Evolutionary conservation across 2,797 vertebrate genomes (phyloP), one percentile per base, ranked within the genome.

Genomic region (Lutjanus campechanus): DNA sequence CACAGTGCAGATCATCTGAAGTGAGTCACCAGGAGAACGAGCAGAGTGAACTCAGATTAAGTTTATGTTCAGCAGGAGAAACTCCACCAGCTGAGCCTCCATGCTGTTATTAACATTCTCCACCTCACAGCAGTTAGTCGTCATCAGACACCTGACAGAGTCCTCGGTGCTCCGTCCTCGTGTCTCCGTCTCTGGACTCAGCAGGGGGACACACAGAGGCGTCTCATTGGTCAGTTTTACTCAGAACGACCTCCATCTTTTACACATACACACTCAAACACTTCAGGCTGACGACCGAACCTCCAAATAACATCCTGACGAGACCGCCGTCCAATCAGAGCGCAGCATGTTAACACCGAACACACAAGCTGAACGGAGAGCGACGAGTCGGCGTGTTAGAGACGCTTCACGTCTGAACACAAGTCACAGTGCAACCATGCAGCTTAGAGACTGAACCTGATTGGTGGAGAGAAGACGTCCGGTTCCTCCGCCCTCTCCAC

Each of bases 391-490:
- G 4, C 19, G n/a, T 54, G 53, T 54, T 22, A 54, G 53, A 54
- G 36, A 22, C 62, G 56, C 71, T 22, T 12, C 44, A 44, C 2
- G 73, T 25, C 67, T 36, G 44, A 15, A 63, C 36, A 53, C 62
- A 29, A 73, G 44, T 54, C 22, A 16, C 76, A 60, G 69, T 55
- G 81, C 74, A 79, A 85, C 61, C 93, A 93, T 94, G 94, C 94
- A 89, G 7, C n/a, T 8, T 5, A 4, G 65, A 46, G 69, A 92
- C 81, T 88, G 82, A 91, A 96, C 95, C 95, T 96, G 94, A 70
- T 86, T 0, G 89, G 88, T 79, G 93, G 93, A 87, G 93, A 93
- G 92, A 96, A 96, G 92, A 96, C 95, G 55, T 96, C 95, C 0
- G 94, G 91, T 66, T 96, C 94, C 69, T 89, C 85, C 41, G 85